These are phyloP conservation scores for Caenorhabditis macrosperma DNA, from an alignment of 2,888 invertebrate genomes.

Conservation along the genomic window DNA sequence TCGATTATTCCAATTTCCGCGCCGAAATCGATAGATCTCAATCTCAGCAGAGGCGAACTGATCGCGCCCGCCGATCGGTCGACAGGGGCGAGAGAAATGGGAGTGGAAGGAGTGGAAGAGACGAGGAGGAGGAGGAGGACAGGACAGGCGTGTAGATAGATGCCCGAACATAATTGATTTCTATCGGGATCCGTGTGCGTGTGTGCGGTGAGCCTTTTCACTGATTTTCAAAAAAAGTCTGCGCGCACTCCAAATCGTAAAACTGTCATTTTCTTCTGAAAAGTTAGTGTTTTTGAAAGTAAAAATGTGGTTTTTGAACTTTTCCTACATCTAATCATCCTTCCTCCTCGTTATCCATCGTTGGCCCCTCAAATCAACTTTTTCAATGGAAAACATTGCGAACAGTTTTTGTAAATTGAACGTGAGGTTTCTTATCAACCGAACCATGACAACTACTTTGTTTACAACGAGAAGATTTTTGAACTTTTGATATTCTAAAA, in stretches of 20 bases:
- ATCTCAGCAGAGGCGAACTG: slow-evolving; percentile 36
- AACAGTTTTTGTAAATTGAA: no score
- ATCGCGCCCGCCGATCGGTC: slow-evolving; percentile 48
- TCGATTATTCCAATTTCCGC: slow-evolving; percentile 10
- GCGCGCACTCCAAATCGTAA: no score
- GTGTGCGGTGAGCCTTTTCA: slow-evolving; percentile 1
- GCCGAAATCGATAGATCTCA: slow-evolving; percentile 50
- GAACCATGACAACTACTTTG: not conserved
- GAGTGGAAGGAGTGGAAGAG: not conserved
- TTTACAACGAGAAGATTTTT: not conserved
- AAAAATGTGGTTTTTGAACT: no score
- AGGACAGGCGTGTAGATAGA: slow-evolving; percentile 57
- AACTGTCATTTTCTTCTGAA: no score
- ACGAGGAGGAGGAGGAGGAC: slow-evolving; percentile 27
- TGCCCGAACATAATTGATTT: slow-evolving; percentile 58
- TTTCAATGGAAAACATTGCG: no score
- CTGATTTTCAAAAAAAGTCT: not conserved
- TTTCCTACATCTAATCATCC: no score
- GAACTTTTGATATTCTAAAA: no score
- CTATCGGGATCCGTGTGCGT: slow-evolving; percentile 19
- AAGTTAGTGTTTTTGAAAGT: no score
- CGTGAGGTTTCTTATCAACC: not conserved
- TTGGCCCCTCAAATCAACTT: no score
- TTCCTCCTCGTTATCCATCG: no score
- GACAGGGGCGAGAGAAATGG: slow-evolving; percentile 9